Evolutionary conservation across 2,888 invertebrate genomes (phyloP), one percentile per base, ranked within the genome.

Genomic region (Drosophila neotestacea): DNA sequence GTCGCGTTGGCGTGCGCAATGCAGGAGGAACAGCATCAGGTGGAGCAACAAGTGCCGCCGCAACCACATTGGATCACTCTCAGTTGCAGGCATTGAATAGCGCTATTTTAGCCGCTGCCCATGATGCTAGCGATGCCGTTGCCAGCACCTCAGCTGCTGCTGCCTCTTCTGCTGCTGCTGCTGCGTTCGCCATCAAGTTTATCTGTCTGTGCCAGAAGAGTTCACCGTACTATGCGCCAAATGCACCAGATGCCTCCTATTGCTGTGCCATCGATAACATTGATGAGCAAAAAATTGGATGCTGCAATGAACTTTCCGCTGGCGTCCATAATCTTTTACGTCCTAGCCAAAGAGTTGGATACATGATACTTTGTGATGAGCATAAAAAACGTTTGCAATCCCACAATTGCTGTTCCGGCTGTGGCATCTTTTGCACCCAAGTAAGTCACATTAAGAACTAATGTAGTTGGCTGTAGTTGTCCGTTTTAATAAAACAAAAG

Each of bases 391-490:
- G 97, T 67, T 93, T 98, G 68, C 93, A 94, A 11, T 93, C 94
- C 39, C 98, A 98, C 92, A 97, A 97, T 92, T 97, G 97, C 91
- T 98, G 98, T 90, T 96, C 98, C 0, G 95, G 96, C 1, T 98
- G 98, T 92, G 97, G 98, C 6, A 93, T 97, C 56, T 98, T 97
- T 92, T 98, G 98, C 91, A 96, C 97, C 6, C 97, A 97, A 94
- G 96, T 96, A 85, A 79, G 55, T 54, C 11, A 11, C 11, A 22
- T 3, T 22, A 22, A 22, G 1, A 22, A 22, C 3, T 22, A 22
- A 22, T 22, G 22, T 22, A 22, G 3, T 0, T 22, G 2, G 22
- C 3, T 22, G 3, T 22, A 22, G 22, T 22, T 22, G 2, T 22
- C 22, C 22, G 22, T 22, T 22, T 22, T 22, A 22, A 22, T 22